Base-by-base conservation (phyloP, 2,888 invertebrate species). In the Eupithecia inturbata region DNA sequence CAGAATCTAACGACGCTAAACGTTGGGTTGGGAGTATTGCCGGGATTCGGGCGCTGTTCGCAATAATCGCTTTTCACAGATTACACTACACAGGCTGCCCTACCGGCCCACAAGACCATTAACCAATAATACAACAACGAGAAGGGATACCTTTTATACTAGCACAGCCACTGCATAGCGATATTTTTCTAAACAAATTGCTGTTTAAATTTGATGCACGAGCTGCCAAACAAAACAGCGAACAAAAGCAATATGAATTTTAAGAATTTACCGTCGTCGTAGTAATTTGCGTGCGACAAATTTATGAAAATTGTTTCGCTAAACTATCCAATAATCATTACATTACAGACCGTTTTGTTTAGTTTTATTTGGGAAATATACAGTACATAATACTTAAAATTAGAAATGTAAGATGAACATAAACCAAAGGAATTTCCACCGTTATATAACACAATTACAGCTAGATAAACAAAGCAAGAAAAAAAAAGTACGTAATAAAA, bases 261-360 rank as follows among this genome's bases (percentile, higher is more conserved):
- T 60, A 26, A 60, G 60, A 60, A 28, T 60, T 28, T 28, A 14
- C 26, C 57, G 57, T 22, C 26, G 26, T 22, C 22, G 53, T 53
- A 53, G 53, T 22, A 53, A 53, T 53, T 53, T 53, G 22, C 57
- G 26, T 60, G 16, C 60, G 28, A 28, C 60, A 28, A 60, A 60
- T 60, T 60, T 60, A 60, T 60, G 60, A 60, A 60, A 60, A 60
- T 60, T 1, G 60, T 28, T 28, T 60, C 16, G 28, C 60, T 60
- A 28, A 60, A 60, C 60, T 31, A 60, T 60, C 60, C 60, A 31
- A 60, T 60, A 28, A 60, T 28, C 6, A 28, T 60, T 60, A 28
- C 6, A 28, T 60, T 60, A 28, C 60, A 28, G 28, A 10, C 12
- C 12, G 22, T n/a, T n/a, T n/a, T n/a, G n/a, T n/a, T n/a, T n/a